Conservation (phyloP, 2,113 vertebrate species). For the Vanacampus margaritifer region DNA sequence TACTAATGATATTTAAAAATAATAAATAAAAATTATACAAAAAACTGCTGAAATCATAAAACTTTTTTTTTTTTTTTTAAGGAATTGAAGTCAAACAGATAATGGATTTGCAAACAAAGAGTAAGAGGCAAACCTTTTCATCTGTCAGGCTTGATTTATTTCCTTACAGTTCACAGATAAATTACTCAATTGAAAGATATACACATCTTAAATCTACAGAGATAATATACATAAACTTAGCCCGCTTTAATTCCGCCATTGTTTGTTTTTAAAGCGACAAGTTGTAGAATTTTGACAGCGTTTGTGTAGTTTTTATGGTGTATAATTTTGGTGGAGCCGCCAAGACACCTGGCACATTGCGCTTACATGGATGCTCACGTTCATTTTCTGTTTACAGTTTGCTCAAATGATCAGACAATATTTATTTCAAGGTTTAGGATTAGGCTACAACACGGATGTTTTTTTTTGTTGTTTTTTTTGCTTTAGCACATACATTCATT, state of each 20-base stretch:
- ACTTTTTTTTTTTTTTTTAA: too few relatives aligned
- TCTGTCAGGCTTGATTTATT: constrained; percentile 63
- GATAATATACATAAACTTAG: constrained; percentile 57
- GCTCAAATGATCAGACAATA: background rate
- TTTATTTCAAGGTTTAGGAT: background rate
- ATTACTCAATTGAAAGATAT: constrained; percentile 73
- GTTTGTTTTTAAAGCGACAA: background rate
- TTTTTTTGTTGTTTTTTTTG: background rate
- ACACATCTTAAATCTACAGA: constrained; percentile 63
- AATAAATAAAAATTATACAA: too few relatives aligned
- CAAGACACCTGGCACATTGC: background rate
- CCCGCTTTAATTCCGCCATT: constrained; percentile 3
- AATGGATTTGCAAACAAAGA: background rate
- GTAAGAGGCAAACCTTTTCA: background rate
- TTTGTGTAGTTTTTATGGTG: background rate
- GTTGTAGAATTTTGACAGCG: background rate
- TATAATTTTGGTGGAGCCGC: background rate
- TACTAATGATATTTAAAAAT: too few relatives aligned
- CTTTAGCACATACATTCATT: background rate
- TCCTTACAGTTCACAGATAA: constrained; percentile 74
- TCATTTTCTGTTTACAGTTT: background rate
- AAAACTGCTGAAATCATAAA: background rate
- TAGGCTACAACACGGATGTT: background rate
- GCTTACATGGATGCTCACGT: background rate
- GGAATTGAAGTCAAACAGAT: background rate